A percentile compares a stretch with the other conserved stretches of the same genome.
Evolutionary conservation across 2,113 vertebrate species (phyloP).

Genomic region (Saccopteryx leptura): DNA sequence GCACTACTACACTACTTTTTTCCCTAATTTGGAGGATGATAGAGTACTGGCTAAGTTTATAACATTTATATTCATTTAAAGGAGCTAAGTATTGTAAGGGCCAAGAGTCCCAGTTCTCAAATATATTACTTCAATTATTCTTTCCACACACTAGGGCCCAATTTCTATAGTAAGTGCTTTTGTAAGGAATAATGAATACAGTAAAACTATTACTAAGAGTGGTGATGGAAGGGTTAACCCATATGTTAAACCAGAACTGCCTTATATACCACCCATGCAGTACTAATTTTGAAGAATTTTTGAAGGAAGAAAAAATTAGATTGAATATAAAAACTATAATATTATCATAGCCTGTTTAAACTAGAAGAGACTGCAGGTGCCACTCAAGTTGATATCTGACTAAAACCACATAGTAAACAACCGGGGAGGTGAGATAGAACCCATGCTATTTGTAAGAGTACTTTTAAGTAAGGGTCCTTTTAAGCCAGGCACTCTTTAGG

Average conservation of each 20-base stretch:
- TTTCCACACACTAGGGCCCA: background rate
- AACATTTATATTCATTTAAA: background rate
- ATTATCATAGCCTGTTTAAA: constrained; percentile 6
- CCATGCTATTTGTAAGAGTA: background rate
- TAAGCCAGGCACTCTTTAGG: background rate
- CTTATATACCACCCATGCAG: background rate
- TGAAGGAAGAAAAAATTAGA: background rate
- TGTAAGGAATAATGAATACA: constrained; percentile 33
- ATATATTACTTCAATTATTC: background rate
- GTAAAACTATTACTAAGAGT: background rate
- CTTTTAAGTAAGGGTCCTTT: background rate
- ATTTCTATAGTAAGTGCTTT: constrained; percentile 16
- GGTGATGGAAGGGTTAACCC: background rate
- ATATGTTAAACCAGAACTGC: background rate
- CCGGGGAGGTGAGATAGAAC: background rate
- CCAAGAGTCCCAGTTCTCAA: background rate
- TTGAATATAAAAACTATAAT: constrained; percentile 18
- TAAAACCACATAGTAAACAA: background rate
- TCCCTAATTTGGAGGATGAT: background rate
- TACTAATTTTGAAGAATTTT: constrained; percentile 51
- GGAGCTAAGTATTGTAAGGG: background rate
- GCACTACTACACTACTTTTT: background rate
- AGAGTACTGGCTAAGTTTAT: background rate
- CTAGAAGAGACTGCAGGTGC: background rate
- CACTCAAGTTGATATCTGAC: background rate